Evolutionary conservation across 2,797 vertebrate genomes (phyloP).

Genomic region (Phaenicophaeus curvirostris): DNA sequence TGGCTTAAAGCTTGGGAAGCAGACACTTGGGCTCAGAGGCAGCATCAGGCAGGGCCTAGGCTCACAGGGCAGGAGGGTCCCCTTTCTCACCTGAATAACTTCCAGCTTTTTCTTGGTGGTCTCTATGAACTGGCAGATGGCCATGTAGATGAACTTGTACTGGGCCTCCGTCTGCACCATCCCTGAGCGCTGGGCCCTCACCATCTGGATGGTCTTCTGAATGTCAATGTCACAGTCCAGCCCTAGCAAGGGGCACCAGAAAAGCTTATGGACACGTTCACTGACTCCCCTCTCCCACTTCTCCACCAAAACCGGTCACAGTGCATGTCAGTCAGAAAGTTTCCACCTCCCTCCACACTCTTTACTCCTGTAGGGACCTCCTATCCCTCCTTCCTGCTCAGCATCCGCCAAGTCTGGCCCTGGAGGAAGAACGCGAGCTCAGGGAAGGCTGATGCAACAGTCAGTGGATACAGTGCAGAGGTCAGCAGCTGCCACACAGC

Average conservation of each 20-base stretch:
- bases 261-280: not conserved
- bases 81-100: slow-evolving; percentile 82
- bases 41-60: not conserved
- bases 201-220: slow-evolving; percentile 96
- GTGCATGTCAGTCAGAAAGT: not conserved
- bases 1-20: not conserved
- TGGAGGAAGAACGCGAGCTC: not conserved
- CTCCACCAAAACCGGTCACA: not conserved
- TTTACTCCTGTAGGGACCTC: not conserved
- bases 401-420: not conserved
- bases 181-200: slow-evolving; percentile 93
- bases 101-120: slow-evolving; percentile 84
- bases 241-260: slow-evolving; percentile 74
- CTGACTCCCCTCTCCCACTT: not conserved
- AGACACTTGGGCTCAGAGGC: not conserved
- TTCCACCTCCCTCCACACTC: not conserved
- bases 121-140: slow-evolving; percentile 93
- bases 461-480: not conserved
- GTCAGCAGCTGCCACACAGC: not conserved
- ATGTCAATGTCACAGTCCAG: slow-evolving; percentile 95
- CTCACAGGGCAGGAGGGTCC: not conserved
- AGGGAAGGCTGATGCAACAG: not conserved
- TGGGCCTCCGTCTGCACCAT: slow-evolving; percentile 99
- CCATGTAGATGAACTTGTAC: slow-evolving; percentile 98
- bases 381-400: not conserved